These are phyloP conservation scores for Phoenicopterus ruber DNA, from an alignment of 2,113 vertebrate genomes.

Conservation along the genomic window DNA sequence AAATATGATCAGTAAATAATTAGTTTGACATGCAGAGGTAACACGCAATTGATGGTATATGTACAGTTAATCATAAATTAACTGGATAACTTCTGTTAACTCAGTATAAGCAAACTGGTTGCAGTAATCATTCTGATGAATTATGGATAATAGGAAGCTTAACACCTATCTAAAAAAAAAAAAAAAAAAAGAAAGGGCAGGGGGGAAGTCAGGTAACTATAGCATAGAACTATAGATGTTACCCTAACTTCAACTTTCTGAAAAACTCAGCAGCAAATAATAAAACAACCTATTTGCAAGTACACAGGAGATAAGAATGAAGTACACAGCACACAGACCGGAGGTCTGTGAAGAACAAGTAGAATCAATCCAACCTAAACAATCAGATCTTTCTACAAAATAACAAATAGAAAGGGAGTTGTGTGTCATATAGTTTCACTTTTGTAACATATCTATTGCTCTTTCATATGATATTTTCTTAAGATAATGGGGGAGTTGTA, in stretches of 20 bases:
- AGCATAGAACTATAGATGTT: background rate
- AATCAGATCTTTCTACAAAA: background rate
- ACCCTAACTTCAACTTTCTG: background rate
- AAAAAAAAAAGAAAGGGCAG: too few relatives aligned
- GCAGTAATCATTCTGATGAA: background rate
- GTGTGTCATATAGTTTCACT: background rate
- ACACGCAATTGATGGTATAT: background rate
- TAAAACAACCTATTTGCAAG: background rate
- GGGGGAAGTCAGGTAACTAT: background rate
- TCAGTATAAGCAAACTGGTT: background rate
- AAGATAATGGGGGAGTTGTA: background rate
- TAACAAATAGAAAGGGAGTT: background rate
- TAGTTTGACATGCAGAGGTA: background rate
- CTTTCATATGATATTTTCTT: background rate
- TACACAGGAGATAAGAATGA: background rate
- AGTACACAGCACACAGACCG: background rate
- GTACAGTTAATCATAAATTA: slow-evolving; percentile 21
- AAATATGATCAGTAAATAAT: background rate
- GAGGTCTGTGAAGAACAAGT: background rate
- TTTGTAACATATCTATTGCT: background rate
- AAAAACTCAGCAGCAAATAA: background rate
- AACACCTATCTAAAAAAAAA: accelerated
- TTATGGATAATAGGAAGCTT: background rate
- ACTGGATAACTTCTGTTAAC: background rate
- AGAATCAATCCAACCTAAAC: background rate